Base-by-base conservation (phyloP, 37 sponge, comb jelly and placozoan species). In the Spongilla lacustris region DNA sequence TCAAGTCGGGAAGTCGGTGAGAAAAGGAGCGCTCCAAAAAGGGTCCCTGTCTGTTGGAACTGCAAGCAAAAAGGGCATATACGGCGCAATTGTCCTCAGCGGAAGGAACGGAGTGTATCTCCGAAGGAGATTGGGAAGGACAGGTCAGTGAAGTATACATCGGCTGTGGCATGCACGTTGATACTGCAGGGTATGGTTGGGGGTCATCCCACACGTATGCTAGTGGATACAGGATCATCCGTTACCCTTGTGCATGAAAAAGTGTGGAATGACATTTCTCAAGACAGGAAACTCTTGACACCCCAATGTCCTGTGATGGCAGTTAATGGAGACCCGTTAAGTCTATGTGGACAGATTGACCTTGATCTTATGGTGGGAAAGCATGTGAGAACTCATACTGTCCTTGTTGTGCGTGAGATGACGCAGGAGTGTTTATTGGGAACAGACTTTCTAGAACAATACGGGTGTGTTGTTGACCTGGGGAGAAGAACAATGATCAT, bases 371-470 rank as follows among this genome's bases (percentile, higher is more conserved):
- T 24, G 22, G 66, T 78, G 26, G 79, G 79, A 29, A 50, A 37
- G 24, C 24, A 46, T 78, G 25, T 24, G 19, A 48, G 28, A 23
- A 22, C 25, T n/a, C 28, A 78, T 38, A 23, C 79, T 37, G 79
- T 49, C 34, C 38, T 78, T 26, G 66, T 78, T 37, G 79, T 28
- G n/a, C 24, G 29, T 22, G 25, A 38, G 22, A 24, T 78, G 28
- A 78, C 79, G 38, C 79, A 78, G 38, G 79, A 78, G 66, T 78
- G 79, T 27, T 50, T 78, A 78, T 28, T 78, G 24, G 79, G 79
- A 41, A 50, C 66, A 50, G 79, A 78, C 38, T 78, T 78, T 50
- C 66, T 78, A 50, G 28, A 78, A 48, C 35, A 49, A 49, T 37
- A 29, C 38, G 79, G 79, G 27, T 78, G 79, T 50, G 38, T 78